Evolutionary conservation across 1,140 invertebrate genomes (phyloP).

Genomic region (Neomicropteryx cornuta): DNA sequence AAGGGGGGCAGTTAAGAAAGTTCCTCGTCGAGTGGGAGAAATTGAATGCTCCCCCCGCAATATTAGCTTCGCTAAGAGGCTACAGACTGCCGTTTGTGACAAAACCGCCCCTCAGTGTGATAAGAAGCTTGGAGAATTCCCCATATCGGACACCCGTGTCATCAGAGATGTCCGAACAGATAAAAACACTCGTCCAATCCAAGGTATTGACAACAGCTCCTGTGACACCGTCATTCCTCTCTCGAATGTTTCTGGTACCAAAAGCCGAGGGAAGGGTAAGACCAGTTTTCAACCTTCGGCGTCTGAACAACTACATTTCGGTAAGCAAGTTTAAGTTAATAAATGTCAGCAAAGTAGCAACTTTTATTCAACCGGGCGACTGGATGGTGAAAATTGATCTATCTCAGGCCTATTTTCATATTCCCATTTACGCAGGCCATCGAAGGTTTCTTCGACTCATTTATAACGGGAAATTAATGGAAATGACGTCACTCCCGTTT

Average conservation of each 20-base stretch:
- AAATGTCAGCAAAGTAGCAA: constrained; percentile 6
- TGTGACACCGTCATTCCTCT: no score
- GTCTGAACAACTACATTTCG: constrained; percentile 3
- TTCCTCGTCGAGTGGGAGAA: no score
- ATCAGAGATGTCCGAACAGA: no score
- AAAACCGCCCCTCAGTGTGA: no score
- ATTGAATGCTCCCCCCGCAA: no score
- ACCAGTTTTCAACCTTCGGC: constrained; percentile 7
- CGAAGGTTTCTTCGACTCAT: constrained; percentile 10
- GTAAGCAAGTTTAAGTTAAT: constrained; percentile 7
- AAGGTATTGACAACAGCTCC: no score
- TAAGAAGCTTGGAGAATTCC: no score
- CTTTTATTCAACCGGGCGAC: constrained; percentile 11
- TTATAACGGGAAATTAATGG: constrained; percentile 10
- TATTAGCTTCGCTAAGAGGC: no score
- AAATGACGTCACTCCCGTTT: constrained; percentile 14
- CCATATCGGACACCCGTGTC: no score
- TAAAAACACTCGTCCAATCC: no score
- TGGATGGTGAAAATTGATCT: constrained; percentile 15
- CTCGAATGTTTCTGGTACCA: constrained; percentile 4
- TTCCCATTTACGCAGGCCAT: constrained; percentile 7
- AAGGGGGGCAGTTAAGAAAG: no score
- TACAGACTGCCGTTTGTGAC: no score
- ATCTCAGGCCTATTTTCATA: constrained; percentile 25
- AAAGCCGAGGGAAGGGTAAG: constrained; percentile 4